phyloP scores from a whole-genome alignment of 2,797 vertebrate species.

The Taeniopygia guttata region DNA sequence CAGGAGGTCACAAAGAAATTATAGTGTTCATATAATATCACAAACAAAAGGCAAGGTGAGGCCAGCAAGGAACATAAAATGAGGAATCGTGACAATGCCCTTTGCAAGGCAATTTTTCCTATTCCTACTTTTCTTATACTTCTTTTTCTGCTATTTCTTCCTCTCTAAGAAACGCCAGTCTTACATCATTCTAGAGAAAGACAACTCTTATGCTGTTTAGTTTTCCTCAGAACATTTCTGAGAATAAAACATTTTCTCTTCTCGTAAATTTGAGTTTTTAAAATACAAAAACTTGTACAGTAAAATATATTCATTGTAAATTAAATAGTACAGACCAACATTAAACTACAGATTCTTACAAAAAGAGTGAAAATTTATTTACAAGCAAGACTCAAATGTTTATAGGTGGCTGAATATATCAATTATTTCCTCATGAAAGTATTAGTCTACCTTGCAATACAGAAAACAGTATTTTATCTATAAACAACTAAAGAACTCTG shows the following conservation, averaged over 20 bases:
- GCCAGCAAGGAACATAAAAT: background rate
- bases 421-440: background rate
- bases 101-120: background rate
- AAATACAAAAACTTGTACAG: background rate
- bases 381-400: background rate
- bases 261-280: background rate
- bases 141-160: background rate
- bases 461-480: background rate
- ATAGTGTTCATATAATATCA: accelerated
- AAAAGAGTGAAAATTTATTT: background rate
- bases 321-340: background rate
- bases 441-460: background rate
- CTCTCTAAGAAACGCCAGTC: background rate
- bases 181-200: background rate
- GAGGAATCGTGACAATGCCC: background rate
- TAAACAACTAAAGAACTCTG: background rate
- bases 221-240: background rate
- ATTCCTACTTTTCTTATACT: background rate
- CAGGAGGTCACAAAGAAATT: background rate
- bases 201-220: background rate
- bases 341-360: background rate
- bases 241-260: background rate
- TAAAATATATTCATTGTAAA: background rate
- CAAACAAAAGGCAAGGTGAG: background rate
- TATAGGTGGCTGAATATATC: background rate